These are phyloP conservation scores for Orthosia gracilis DNA, from an alignment of 2,888 invertebrate species.

Conservation along the genomic window DNA sequence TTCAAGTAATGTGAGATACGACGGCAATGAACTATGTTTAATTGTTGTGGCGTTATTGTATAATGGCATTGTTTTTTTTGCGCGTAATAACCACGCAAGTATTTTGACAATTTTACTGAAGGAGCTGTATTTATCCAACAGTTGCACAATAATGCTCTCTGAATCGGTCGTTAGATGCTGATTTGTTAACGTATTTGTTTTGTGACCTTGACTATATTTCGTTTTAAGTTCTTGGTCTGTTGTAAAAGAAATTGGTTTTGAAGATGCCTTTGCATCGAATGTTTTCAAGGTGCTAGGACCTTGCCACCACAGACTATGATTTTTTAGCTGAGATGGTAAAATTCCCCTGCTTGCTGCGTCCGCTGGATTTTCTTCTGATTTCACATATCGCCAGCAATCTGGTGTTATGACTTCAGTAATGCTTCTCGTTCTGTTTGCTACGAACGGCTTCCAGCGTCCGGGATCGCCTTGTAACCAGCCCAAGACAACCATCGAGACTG, in stretches of 20 bases:
- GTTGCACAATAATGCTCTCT: neutral
- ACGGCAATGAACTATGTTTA: neutral
- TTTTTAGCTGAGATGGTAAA: neutral
- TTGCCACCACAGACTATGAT: neutral
- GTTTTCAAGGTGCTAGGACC: neutral
- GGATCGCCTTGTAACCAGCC: neutral
- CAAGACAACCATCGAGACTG: too few species aligned
- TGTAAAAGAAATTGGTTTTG: too few species aligned
- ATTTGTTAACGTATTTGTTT: neutral
- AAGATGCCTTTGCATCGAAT: neutral
- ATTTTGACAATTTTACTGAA: neutral
- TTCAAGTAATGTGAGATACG: neutral
- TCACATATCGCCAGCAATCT: neutral
- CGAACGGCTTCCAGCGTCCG: neutral
- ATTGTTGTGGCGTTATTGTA: neutral
- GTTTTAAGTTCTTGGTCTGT: too few species aligned
- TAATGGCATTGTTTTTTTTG: too few species aligned
- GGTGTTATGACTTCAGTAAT: neutral
- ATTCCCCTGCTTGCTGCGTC: conserved; percentile 5
- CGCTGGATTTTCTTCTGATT: neutral
- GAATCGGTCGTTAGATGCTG: neutral
- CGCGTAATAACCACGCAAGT: conserved; percentile 1
- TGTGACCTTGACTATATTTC: too few species aligned
- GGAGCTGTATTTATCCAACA: neutral
- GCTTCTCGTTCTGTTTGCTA: neutral